phyloP scores from a whole-genome alignment of 2,888 invertebrate genomes.

The Caenorhabditis afra region DNA sequence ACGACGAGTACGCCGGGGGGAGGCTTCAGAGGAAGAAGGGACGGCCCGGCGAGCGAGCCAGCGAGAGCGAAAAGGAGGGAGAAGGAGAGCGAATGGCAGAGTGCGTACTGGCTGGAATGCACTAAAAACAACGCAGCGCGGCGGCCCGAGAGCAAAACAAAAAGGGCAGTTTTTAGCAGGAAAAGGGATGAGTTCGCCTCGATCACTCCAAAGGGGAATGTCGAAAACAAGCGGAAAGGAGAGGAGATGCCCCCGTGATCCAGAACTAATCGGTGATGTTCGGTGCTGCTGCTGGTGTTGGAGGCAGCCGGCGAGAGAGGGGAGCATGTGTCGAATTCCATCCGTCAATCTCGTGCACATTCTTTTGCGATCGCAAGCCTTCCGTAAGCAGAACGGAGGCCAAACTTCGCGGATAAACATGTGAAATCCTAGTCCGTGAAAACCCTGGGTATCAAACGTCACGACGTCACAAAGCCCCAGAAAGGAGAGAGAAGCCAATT shows the following conservation, averaged over 20 bases:
- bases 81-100: constrained; percentile 25
- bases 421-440: too few relatives aligned
- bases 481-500: too few relatives aligned
- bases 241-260: constrained; percentile 22
- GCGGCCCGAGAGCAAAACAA: constrained; percentile 48
- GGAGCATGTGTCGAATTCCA: neutral
- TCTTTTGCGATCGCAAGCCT: too few relatives aligned
- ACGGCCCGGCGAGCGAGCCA: neutral
- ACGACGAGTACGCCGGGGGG: too few relatives aligned
- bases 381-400: too few relatives aligned
- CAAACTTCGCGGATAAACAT: too few relatives aligned
- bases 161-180: constrained; percentile 44
- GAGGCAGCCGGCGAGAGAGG: neutral
- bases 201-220: constrained; percentile 16
- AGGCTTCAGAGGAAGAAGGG: neutral
- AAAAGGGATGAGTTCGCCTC: constrained; percentile 19
- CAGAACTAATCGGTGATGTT: constrained; percentile 6
- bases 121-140: constrained; percentile 55
- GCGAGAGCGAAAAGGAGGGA: constrained; percentile 16
- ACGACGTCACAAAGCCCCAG: too few relatives aligned
- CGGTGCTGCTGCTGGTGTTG: neutral
- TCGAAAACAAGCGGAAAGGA: constrained; percentile 40
- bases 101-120: constrained; percentile 32
- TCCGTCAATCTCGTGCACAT: too few relatives aligned
- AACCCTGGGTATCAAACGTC: too few relatives aligned